Evolutionary conservation across 1,140 invertebrate genomes (phyloP).

Genomic region (Saxidomus purpurata): DNA sequence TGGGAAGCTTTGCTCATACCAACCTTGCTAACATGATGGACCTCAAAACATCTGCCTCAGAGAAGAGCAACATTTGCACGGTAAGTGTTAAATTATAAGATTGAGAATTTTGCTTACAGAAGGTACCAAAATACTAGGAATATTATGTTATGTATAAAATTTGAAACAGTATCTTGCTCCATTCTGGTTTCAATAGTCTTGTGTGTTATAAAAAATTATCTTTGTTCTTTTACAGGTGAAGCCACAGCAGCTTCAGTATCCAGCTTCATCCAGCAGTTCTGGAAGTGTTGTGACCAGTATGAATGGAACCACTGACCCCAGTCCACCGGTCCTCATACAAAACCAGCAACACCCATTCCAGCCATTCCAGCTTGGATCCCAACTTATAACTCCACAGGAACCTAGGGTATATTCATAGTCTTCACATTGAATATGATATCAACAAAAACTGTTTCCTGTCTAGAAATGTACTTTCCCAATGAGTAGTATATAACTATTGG

Average conservation of each 20-base stretch:
- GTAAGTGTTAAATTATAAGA: constrained; percentile 68
- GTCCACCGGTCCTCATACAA: constrained; percentile 83
- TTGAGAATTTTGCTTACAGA: no score
- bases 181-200: no score
- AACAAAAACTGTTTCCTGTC: no score
- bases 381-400: constrained; percentile 80
- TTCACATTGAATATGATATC: no score
- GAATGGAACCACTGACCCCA: constrained; percentile 69
- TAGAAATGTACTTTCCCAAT: no score
- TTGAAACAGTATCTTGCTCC: no score
- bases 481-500: no score
- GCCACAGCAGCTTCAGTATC: constrained; percentile 89
- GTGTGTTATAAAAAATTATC: no score
- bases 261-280: constrained; percentile 80
- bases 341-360: constrained; percentile 79
- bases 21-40: constrained; percentile 61
- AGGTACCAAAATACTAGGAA: no score
- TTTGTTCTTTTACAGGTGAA: constrained; percentile 88
- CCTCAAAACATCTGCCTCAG: constrained; percentile 58
- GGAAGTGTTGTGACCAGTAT: constrained; percentile 73
- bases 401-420: constrained; percentile 79
- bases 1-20: constrained; percentile 33
- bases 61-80: constrained; percentile 91
- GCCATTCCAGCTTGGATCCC: constrained; percentile 78
- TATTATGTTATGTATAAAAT: no score